Evolutionary conservation across 2,888 invertebrate genomes (phyloP).

Genomic region (Erebia ligea): DNA sequence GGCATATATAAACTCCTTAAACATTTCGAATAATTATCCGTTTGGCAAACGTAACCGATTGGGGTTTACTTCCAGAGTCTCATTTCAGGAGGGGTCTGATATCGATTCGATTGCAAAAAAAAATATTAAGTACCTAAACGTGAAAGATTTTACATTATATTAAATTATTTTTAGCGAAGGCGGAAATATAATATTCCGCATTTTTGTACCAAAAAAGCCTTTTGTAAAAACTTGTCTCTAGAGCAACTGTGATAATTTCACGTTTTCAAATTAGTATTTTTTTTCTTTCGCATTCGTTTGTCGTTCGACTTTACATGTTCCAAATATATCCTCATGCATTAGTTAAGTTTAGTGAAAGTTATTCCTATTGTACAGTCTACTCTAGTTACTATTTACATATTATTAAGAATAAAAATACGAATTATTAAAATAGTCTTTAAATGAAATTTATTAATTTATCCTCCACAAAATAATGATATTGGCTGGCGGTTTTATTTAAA

Average conservation of each 20-base stretch:
- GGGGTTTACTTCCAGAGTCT: no score
- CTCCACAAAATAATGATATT: slow-evolving; percentile 14
- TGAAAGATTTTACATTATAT: neutral
- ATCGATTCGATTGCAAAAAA: neutral
- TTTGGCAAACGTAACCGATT: no score
- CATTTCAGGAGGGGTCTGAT: no score
- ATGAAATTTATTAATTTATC: slow-evolving; percentile 34
- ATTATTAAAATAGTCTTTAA: slow-evolving; percentile 37
- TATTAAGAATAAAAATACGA: slow-evolving; percentile 34
- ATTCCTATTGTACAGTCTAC: slow-evolving; percentile 36
- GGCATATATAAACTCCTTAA: no score
- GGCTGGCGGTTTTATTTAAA: slow-evolving; percentile 22
- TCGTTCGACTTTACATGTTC: slow-evolving; percentile 5
- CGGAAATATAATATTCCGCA: neutral
- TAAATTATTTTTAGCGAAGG: slow-evolving; percentile 2
- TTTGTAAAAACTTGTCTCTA: slow-evolving; percentile 18
- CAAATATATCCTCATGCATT: slow-evolving; percentile 19
- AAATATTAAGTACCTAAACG: neutral
- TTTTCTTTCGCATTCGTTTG: slow-evolving; percentile 17
- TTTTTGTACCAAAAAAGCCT: slow-evolving; percentile 18
- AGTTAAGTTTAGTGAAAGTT: slow-evolving; percentile 28
- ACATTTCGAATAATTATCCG: no score
- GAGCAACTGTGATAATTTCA: slow-evolving; percentile 58
- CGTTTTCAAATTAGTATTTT: slow-evolving; percentile 39
- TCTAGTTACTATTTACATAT: slow-evolving; percentile 34